phyloP scores from a whole-genome alignment of 2,888 invertebrate genomes.

The Kryphioiulus occultus region DNA sequence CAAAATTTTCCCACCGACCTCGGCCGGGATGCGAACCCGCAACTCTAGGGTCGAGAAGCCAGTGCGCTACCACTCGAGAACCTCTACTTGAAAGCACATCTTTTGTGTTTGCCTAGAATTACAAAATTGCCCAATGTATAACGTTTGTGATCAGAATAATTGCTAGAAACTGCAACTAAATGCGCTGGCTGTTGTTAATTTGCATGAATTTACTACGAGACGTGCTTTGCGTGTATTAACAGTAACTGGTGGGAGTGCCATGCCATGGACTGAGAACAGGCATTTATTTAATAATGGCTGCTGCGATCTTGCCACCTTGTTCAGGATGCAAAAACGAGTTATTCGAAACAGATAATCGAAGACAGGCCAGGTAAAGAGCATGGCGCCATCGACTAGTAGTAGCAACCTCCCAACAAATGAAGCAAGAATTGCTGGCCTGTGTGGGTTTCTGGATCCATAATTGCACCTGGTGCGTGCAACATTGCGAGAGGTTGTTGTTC shows the following conservation, averaged over 20 bases:
- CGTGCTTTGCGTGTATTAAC: neutral
- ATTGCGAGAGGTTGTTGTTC: neutral
- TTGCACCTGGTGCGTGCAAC: neutral
- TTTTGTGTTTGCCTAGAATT: no score
- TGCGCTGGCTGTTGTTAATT: neutral
- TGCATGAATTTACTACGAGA: neutral
- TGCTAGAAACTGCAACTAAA: neutral
- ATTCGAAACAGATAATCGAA: slow-evolving; percentile 18
- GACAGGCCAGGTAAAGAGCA: neutral
- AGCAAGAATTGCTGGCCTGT: no score
- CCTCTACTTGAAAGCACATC: no score
- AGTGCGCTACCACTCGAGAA: no score
- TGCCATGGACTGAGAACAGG: no score
- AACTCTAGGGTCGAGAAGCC: no score
- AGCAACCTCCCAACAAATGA: neutral
- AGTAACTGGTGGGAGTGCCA: neutral
- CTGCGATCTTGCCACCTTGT: neutral
- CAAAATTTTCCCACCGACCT: no score
- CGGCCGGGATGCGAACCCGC: no score
- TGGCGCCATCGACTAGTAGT: neutral
- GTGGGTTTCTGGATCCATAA: neutral
- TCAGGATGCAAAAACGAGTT: neutral
- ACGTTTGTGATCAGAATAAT: no score
- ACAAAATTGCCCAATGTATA: no score
- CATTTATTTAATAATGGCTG: neutral